Evolutionary conservation across 2,888 invertebrate genomes (phyloP).

Genomic region (Hipparchia semele): DNA sequence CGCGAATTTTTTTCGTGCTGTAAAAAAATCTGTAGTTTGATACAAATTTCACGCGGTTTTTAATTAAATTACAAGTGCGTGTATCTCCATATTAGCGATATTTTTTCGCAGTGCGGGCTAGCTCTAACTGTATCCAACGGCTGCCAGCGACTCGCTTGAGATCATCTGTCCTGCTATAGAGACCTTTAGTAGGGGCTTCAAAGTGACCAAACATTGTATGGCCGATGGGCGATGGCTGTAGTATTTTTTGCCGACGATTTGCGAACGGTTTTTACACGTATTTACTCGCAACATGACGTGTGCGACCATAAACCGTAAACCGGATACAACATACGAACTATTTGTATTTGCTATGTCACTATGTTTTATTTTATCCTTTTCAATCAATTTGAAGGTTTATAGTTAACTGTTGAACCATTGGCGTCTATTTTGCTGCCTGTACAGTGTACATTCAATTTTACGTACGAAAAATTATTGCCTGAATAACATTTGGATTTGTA

Average conservation of each 20-base stretch:
- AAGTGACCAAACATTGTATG: slow-evolving; percentile 61
- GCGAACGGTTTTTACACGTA: slow-evolving; percentile 42
- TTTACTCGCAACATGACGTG: slow-evolving; percentile 37
- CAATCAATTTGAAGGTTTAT: slow-evolving; percentile 15
- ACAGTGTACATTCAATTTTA: not conserved
- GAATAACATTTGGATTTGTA: too few relatives aligned
- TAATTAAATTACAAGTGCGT: too few relatives aligned
- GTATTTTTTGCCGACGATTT: slow-evolving; percentile 40
- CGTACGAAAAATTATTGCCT: not conserved
- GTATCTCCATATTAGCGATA: too few relatives aligned
- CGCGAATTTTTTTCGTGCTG: too few relatives aligned
- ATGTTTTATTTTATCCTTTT: slow-evolving; percentile 23
- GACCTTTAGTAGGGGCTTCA: slow-evolving; percentile 45
- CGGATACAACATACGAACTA: slow-evolving; percentile 26
- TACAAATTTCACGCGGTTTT: too few relatives aligned
- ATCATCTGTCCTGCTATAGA: too few relatives aligned
- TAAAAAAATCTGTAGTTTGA: too few relatives aligned
- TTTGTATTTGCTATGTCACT: slow-evolving; percentile 19
- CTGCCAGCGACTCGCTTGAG: too few relatives aligned
- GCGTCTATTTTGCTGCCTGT: not conserved
- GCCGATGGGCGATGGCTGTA: slow-evolving; percentile 45
- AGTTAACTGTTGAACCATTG: not conserved
- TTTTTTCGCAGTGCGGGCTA: too few relatives aligned
- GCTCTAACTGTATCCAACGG: too few relatives aligned
- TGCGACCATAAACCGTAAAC: slow-evolving; percentile 39